phyloP scores from a whole-genome alignment of 2,888 invertebrate species.

The Margaritifera margaritifera region DNA sequence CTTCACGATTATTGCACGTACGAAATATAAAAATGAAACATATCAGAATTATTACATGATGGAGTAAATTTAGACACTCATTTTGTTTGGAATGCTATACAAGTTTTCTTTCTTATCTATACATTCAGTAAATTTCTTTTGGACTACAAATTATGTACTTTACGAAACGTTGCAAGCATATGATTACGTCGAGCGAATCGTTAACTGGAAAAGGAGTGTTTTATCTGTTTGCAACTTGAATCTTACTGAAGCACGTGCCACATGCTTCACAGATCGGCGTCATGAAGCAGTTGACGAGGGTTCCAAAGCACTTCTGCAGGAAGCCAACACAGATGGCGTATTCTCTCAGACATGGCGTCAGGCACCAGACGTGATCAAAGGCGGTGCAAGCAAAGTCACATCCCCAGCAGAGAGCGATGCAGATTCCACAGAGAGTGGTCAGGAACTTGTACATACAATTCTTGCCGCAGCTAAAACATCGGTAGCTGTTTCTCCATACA shows the following conservation, averaged over 20 bases:
- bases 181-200: no score
- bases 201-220: no score
- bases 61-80: no score
- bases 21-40: no score
- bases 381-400: constrained; percentile 75
- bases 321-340: constrained; percentile 78
- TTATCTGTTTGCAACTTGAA: constrained; percentile 43
- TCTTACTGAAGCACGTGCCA: constrained; percentile 56
- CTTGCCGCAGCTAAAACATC: constrained; percentile 79
- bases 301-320: constrained; percentile 71
- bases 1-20: no score
- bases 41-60: no score
- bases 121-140: no score
- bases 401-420: constrained; percentile 78
- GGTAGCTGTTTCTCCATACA: constrained; percentile 80
- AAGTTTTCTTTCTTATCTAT: no score
- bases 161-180: no score
- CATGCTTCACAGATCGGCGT: constrained; percentile 80
- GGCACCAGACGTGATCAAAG: constrained; percentile 81
- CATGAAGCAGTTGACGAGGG: constrained; percentile 74
- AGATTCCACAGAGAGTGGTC: constrained; percentile 80
- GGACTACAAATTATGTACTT: no score
- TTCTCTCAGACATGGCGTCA: constrained; percentile 79
- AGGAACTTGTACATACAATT: constrained; percentile 82
- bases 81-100: no score